Evolutionary conservation across 1,140 invertebrate genomes (phyloP).

Genomic region (Calosoma granatense): DNA sequence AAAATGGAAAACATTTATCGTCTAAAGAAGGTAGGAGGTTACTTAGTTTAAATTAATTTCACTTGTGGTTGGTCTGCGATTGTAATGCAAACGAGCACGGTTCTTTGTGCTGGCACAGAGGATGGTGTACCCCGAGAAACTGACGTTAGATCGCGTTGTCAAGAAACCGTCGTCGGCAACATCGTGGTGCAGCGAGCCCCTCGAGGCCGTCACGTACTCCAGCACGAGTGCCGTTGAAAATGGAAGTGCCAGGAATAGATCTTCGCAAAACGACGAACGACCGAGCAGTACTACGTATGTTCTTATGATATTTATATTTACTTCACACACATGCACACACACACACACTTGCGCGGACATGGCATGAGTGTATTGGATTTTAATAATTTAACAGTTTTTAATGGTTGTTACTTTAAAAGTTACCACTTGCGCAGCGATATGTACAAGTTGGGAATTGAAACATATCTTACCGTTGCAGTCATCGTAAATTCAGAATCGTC

Average conservation of each 20-base stretch:
- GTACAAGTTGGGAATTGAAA: no score
- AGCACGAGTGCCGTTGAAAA: slow-evolving; percentile 13
- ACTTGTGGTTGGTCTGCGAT: slow-evolving; percentile 10
- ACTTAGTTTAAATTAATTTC: slow-evolving; percentile 14
- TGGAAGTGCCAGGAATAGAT: slow-evolving; percentile 11
- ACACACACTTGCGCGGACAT: background rate
- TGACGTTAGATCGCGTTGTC: slow-evolving; percentile 27
- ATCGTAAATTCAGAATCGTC: no score
- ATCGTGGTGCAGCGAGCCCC: slow-evolving; percentile 29
- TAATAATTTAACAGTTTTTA: no score
- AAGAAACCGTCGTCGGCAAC: slow-evolving; percentile 19
- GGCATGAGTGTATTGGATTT: no score
- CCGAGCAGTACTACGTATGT: background rate
- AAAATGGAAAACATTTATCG: slow-evolving; percentile 35
- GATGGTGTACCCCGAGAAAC: slow-evolving; percentile 34
- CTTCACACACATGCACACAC: no score
- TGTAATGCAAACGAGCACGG: background rate
- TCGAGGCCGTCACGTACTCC: slow-evolving; percentile 22
- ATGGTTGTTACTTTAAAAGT: no score
- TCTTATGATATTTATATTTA: background rate
- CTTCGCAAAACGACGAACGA: background rate
- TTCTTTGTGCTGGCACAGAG: slow-evolving; percentile 18
- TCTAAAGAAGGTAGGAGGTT: slow-evolving; percentile 32
- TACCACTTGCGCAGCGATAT: no score
- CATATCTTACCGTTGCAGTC: no score